Evolutionary conservation across 1,140 invertebrate species (phyloP).

Genomic region (Drosophila navojoa): DNA sequence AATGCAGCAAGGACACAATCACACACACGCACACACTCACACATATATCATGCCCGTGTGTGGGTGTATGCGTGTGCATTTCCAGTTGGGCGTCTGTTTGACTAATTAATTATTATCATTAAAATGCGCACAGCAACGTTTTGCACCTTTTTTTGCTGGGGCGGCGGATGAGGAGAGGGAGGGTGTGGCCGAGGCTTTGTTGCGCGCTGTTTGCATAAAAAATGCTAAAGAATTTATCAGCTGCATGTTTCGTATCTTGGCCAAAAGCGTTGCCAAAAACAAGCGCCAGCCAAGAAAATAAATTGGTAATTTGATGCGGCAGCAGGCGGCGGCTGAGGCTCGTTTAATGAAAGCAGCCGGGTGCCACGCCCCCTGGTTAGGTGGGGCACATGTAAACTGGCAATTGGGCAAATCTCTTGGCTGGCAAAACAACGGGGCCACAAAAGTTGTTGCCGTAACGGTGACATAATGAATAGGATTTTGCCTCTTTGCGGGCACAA

Average conservation of each 20-base stretch:
- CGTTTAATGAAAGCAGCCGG: constrained; percentile 54
- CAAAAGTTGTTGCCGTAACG: constrained; percentile 40
- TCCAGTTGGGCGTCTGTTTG: constrained; percentile 11
- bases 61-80: constrained; percentile 3
- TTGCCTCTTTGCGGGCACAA: constrained; percentile 65
- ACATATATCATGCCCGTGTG: not conserved
- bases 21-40: not conserved
- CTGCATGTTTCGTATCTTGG: constrained; percentile 24
- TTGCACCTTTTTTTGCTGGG: constrained; percentile 26
- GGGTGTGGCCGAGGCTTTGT: too few relatives aligned
- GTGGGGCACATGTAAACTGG: constrained; percentile 39
- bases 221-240: constrained; percentile 40
- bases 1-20: constrained; percentile 36
- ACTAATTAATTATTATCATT: constrained; percentile 54
- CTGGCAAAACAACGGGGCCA: constrained; percentile 26
- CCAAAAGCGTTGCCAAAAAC: constrained; percentile 35
- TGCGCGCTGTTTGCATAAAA: constrained; percentile 2
- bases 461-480: constrained; percentile 81
- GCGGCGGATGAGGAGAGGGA: too few relatives aligned
- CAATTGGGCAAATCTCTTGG: constrained; percentile 39
- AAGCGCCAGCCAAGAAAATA: constrained; percentile 64
- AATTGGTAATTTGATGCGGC: constrained; percentile 79
- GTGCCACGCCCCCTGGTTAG: not conserved
- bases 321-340: constrained; percentile 51
- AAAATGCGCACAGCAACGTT: constrained; percentile 37